phyloP scores from a whole-genome alignment of 2,113 vertebrate species.

The Callipepla californica region DNA sequence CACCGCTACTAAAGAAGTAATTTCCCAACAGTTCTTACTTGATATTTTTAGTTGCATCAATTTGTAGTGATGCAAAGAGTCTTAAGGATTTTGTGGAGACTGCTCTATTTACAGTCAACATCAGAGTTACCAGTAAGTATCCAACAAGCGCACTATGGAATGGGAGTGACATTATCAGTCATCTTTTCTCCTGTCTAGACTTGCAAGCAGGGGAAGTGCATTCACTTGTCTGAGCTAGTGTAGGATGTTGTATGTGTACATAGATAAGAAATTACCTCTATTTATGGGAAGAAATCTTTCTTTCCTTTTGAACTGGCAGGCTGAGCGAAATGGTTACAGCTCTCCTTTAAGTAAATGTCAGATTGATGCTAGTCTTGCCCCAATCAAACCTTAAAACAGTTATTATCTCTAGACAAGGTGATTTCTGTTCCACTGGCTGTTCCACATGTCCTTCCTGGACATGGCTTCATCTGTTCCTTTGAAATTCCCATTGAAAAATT shows the following conservation, averaged over 20 bases:
- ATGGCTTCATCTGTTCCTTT: background rate
- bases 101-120: background rate
- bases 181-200: slow-evolving; percentile 32
- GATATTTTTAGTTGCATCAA: background rate
- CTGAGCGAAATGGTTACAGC: background rate
- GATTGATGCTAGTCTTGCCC: background rate
- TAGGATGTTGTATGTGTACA: slow-evolving; percentile 26
- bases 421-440: background rate
- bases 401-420: background rate
- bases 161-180: slow-evolving; percentile 37
- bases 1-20: background rate
- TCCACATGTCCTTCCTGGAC: background rate
- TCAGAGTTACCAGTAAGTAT: background rate
- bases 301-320: background rate
- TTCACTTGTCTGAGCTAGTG: slow-evolving; percentile 21
- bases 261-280: slow-evolving; percentile 56
- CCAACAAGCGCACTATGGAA: background rate
- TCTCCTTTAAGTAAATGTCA: slow-evolving; percentile 23
- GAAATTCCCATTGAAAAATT: background rate
- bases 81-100: background rate
- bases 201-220: slow-evolving; percentile 3
- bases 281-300: slow-evolving; percentile 34
- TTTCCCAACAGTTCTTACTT: background rate
- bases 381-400: background rate
- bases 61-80: background rate